Evolutionary conservation across 2,888 invertebrate genomes (phyloP).

Genomic region (Dryadula phaetusa): DNA sequence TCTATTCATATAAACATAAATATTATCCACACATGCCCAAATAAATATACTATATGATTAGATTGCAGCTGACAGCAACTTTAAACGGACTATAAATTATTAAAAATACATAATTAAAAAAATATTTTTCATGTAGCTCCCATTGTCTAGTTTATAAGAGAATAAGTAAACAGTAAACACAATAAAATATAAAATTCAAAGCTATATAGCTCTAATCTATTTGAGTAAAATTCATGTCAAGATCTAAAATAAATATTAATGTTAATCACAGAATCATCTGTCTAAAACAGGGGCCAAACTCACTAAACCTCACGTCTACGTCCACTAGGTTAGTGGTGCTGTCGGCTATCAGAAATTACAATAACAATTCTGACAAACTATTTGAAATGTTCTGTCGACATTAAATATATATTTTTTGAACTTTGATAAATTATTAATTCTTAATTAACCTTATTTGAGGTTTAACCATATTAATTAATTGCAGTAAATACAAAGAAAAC

Average conservation of each 20-base stretch:
- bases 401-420: background rate
- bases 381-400: background rate
- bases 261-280: background rate
- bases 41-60: background rate
- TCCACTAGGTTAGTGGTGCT: too few species aligned
- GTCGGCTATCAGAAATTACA: background rate
- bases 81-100: background rate
- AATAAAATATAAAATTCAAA: background rate
- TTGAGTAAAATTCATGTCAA: background rate
- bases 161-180: background rate
- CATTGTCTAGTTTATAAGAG: background rate
- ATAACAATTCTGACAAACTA: background rate
- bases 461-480: background rate
- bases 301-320: background rate
- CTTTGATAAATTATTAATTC: background rate
- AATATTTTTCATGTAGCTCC: background rate
- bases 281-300: background rate
- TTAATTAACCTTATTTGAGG: background rate
- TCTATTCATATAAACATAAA: slow-evolving; percentile 12
- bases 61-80: background rate
- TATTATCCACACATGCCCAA: background rate
- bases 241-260: background rate
- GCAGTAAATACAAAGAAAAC: background rate
- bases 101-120: too few species aligned
- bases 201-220: too few species aligned